Evolutionary conservation across 2,888 invertebrate species (phyloP), one percentile per base, ranked within the genome.

Genomic region (Bembecia ichneumoniformis): DNA sequence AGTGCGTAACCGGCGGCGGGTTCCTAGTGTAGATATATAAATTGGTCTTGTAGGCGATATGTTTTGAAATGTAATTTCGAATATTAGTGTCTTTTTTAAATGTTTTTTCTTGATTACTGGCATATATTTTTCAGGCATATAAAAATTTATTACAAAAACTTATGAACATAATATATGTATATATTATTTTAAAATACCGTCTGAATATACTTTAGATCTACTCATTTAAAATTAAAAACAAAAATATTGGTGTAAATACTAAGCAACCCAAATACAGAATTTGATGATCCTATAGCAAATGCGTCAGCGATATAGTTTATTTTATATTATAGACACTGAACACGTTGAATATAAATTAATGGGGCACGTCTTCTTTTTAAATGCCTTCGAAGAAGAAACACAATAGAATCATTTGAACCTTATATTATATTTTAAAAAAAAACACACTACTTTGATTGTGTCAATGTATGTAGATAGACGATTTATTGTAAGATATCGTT

Each of bases 401-500:
- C 44, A 15, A 44, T 44, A 44, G 15, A 44, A 11, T 11, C 17
- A 15, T 44, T 28, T 28, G 28, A 16, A 16, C 44, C 16, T 15
- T 44, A 15, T 28, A 7, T 9, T 28, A 28, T 28, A 28, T 28
- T 9, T 2, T 9, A 9, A 9, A 28, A 17, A 43, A 15, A 43
- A 44, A 1, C 17, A 15, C 15, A 16, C 11, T 14, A 44, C 11
- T 44, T 44, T 44, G 16, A 11, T 44, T 11, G 44, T 28, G 28
- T 28, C 28, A 28, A 28, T 11, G 60, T 56, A 28, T 11, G 60
- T 56, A 61, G 58, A 68, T 68, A 67, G 64, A 61, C 59, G 55
- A 58, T 68, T 68, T 68, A 68, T 71, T 68, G 62, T 68, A 59
- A 59, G 62, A 58, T 61, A 20, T 51, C 52, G 43, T 68, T 70